Percentiles rank a stretch among this genome's conserved stretches.
These are phyloP conservation scores for Marisa cornuarietis DNA, from an alignment of 1,140 invertebrate genomes.

Conservation along the genomic window DNA sequence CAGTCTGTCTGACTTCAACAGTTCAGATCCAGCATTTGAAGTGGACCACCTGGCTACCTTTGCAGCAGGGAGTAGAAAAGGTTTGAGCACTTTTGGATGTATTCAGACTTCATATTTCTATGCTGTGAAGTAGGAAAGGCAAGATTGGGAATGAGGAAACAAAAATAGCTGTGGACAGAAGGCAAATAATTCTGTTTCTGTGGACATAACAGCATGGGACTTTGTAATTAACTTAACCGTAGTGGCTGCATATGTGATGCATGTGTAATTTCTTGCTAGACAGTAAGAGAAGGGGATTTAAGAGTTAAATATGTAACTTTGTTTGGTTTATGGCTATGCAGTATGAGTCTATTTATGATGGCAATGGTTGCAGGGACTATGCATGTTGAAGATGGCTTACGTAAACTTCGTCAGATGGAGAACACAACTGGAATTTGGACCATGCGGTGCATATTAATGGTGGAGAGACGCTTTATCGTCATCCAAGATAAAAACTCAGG, in stretches of 20 bases:
- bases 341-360: background rate
- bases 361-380: constrained; percentile 67
- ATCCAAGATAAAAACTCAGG: constrained; percentile 97
- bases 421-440: constrained; percentile 99
- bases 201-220: no score
- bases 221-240: no score
- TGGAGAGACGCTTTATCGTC: constrained; percentile 88
- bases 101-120: no score
- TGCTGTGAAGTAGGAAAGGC: no score
- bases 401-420: constrained; percentile 92
- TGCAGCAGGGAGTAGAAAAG: constrained; percentile 83
- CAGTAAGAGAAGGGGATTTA: no score
- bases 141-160: no score
- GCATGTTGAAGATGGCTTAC: constrained; percentile 84
- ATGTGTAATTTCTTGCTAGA: no score
- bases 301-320: no score
- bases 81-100: constrained; percentile 37
- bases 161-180: no score
- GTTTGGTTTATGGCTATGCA: no score
- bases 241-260: no score
- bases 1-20: constrained; percentile 43
- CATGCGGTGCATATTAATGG: constrained; percentile 93
- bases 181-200: no score
- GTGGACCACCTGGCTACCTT: constrained; percentile 98
- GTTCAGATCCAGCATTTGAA: constrained; percentile 49